phyloP scores from a whole-genome alignment of 2,113 vertebrate species.

The Myxocyprinus asiaticus region DNA sequence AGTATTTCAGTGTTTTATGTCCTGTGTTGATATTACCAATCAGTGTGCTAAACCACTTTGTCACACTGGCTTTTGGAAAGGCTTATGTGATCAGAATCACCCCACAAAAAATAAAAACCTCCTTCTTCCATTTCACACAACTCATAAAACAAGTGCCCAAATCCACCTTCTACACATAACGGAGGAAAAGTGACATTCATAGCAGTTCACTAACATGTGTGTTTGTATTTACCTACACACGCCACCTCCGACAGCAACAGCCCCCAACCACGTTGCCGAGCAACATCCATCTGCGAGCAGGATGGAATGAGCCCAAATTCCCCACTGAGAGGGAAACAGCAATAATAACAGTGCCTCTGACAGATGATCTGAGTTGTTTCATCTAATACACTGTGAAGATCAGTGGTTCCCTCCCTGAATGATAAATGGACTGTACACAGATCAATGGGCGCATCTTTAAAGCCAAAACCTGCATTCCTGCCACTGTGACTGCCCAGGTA shows the following conservation, averaged over 20 bases:
- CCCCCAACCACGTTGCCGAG: constrained; percentile 87
- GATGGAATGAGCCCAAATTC: constrained; percentile 86
- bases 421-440: constrained; percentile 90
- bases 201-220: constrained; percentile 26
- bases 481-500: constrained; percentile 28
- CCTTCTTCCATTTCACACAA: neutral
- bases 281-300: constrained; percentile 90
- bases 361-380: constrained; percentile 92
- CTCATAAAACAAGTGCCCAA: neutral
- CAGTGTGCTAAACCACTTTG: constrained; percentile 24
- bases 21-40: constrained; percentile 36
- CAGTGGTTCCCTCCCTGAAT: constrained; percentile 91
- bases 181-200: constrained; percentile 6
- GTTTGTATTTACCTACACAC: constrained; percentile 33
- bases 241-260: constrained; percentile 60
- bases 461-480: constrained; percentile 65
- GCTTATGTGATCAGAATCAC: constrained; percentile 33
- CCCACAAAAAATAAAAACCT: neutral
- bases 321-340: constrained; percentile 85
- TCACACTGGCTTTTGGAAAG: constrained; percentile 35
- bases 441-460: constrained; percentile 86
- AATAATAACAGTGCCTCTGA: constrained; percentile 88
- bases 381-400: constrained; percentile 94
- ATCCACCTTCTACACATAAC: neutral
- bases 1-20: neutral